Conservation (phyloP, 2,797 vertebrate species). For the Masticophis lateralis region DNA sequence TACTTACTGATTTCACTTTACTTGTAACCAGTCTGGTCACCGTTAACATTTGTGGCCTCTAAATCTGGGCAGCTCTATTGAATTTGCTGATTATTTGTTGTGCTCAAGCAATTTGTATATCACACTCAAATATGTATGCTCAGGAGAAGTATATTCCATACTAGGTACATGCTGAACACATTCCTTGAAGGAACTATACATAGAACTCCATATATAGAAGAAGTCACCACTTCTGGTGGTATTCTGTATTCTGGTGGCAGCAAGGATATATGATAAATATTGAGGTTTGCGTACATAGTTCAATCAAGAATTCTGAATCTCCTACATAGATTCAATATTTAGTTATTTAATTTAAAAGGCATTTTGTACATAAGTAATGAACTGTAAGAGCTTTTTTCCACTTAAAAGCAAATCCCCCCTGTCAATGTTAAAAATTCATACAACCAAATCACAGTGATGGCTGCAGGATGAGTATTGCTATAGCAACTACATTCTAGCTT, state of each 20-base stretch:
- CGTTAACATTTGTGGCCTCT: background rate
- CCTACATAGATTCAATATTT: background rate
- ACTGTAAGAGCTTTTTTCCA: background rate
- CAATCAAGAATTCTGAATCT: too few relatives aligned
- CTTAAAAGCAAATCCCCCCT: background rate
- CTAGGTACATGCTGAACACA: background rate
- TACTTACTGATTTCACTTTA: background rate
- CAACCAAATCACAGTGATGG: background rate
- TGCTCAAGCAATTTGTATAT: background rate
- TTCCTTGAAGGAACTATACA: background rate
- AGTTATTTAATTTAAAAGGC: background rate
- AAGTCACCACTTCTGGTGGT: background rate
- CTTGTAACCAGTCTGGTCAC: background rate
- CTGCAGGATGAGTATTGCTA: background rate
- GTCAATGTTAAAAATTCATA: background rate
- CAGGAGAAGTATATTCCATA: background rate
- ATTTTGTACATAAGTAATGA: background rate
- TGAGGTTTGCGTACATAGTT: background rate
- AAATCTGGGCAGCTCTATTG: background rate
- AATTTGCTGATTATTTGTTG: background rate
- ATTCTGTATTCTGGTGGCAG: background rate
- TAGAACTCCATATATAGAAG: background rate
- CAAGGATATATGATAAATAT: background rate
- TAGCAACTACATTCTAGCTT: background rate
- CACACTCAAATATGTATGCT: background rate